phyloP scores from a whole-genome alignment of 2,797 vertebrate genomes.

The Rousettus madagascariensis region DNA sequence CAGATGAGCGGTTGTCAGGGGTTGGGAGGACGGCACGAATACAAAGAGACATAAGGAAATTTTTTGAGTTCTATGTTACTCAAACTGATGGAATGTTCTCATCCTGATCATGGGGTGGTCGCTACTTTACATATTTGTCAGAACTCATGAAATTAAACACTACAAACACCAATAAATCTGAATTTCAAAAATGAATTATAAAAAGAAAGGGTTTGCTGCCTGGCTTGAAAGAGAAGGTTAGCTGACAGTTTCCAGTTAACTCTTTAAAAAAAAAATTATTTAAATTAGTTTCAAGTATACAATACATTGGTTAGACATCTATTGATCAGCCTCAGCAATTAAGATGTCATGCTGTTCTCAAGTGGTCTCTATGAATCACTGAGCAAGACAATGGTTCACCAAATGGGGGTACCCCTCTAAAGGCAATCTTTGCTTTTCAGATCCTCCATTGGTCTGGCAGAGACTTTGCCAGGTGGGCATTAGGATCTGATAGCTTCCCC shows the following conservation, averaged over 20 bases:
- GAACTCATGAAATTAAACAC: neutral
- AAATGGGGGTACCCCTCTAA: neutral
- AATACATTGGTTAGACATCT: too few relatives aligned
- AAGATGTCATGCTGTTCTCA: neutral
- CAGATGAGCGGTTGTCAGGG: neutral
- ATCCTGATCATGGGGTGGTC: neutral
- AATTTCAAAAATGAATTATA: neutral
- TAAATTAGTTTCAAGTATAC: too few relatives aligned
- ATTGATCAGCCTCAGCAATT: neutral
- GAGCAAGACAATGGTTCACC: neutral
- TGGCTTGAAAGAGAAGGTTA: neutral
- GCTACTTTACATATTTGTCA: neutral
- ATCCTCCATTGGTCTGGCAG: neutral
- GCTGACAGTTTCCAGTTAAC: neutral
- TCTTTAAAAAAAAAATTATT: too few relatives aligned
- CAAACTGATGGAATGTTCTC: neutral
- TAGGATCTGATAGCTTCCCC: neutral
- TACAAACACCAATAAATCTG: neutral
- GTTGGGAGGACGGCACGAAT: neutral
- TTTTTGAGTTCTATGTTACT: neutral
- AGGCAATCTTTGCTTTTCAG: neutral
- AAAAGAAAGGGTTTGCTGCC: neutral
- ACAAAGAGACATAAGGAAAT: neutral
- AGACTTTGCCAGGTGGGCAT: neutral
- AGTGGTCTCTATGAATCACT: neutral